Percentiles rank a stretch among this genome's conserved stretches.
phyloP scores from a whole-genome alignment of 2,797 vertebrate species.

The Acanthiza pusilla region DNA sequence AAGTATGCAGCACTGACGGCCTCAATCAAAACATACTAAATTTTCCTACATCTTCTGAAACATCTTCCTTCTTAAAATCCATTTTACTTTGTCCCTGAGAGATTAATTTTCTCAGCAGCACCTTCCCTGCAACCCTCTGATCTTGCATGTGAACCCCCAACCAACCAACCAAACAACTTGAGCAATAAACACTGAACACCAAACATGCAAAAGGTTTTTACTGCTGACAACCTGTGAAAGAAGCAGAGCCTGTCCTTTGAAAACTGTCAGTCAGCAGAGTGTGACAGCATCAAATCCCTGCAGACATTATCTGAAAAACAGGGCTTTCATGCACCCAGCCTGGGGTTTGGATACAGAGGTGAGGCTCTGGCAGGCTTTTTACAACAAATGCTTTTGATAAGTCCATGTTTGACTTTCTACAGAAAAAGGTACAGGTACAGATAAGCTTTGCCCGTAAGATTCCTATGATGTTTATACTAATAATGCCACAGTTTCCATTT shows the following conservation, averaged over 20 bases:
- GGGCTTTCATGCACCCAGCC: not conserved
- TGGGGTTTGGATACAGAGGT: not conserved
- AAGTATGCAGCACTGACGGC: not conserved
- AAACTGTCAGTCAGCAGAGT: not conserved
- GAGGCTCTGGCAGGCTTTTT: not conserved
- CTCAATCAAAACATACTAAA: not conserved
- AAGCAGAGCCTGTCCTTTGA: not conserved
- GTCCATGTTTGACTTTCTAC: not conserved
- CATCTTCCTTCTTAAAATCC: not conserved
- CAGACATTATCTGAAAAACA: not conserved
- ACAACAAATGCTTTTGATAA: not conserved
- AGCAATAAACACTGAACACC: not conserved
- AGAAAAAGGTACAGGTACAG: not conserved
- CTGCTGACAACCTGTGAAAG: not conserved
- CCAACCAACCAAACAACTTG: not conserved
- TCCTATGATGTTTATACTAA: not conserved
- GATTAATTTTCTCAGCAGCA: not conserved
- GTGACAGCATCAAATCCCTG: not conserved
- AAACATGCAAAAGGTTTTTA: not conserved
- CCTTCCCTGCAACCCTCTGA: not conserved
- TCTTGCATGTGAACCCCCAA: not conserved
- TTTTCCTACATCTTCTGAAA: not conserved
- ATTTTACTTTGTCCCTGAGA: not conserved
- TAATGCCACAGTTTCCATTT: not conserved
- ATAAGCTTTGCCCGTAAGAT: not conserved